Evolutionary conservation across 1,140 invertebrate species (phyloP).

Genomic region (Cydia splendana): DNA sequence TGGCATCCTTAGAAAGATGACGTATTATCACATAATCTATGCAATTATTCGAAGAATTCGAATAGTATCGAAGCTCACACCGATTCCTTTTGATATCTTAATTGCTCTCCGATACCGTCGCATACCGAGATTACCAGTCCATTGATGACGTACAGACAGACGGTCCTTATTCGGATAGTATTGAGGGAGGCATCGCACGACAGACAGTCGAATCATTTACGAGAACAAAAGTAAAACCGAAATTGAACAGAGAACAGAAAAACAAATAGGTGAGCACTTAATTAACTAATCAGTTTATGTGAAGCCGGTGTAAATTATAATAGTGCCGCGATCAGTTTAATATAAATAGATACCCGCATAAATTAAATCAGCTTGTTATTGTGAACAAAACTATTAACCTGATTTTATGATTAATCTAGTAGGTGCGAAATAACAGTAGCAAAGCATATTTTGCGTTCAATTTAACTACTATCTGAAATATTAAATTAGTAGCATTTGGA

Average conservation of each 20-base stretch:
- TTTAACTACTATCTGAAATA: not conserved
- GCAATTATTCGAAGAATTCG: constrained; percentile 66
- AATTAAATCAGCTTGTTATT: constrained; percentile 25
- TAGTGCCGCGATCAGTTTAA: not conserved
- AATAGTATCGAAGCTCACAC: constrained; percentile 50
- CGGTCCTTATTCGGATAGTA: constrained; percentile 12
- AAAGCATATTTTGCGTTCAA: not conserved
- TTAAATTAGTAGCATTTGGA: not conserved
- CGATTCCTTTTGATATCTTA: constrained; percentile 59
- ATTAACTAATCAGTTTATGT: constrained; percentile 14
- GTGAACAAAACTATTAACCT: constrained; percentile 23
- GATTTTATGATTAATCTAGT: constrained; percentile 6
- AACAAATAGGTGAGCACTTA: constrained; percentile 18
- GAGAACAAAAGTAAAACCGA: constrained; percentile 7
- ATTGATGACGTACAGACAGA: constrained; percentile 34
- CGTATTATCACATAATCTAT: constrained; percentile 35
- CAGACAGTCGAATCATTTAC: not conserved
- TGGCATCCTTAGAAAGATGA: not conserved
- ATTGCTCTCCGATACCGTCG: constrained; percentile 55
- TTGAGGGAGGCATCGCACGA: not conserved
- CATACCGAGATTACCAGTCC: constrained; percentile 53
- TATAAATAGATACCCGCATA: constrained; percentile 18
- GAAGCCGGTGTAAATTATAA: constrained; percentile 5
- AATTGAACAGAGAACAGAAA: not conserved
- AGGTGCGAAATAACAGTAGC: constrained; percentile 20